Evolutionary conservation across 2,113 vertebrate species (phyloP), one percentile per base, ranked within the genome.

Genomic region (Noturus placidus): DNA sequence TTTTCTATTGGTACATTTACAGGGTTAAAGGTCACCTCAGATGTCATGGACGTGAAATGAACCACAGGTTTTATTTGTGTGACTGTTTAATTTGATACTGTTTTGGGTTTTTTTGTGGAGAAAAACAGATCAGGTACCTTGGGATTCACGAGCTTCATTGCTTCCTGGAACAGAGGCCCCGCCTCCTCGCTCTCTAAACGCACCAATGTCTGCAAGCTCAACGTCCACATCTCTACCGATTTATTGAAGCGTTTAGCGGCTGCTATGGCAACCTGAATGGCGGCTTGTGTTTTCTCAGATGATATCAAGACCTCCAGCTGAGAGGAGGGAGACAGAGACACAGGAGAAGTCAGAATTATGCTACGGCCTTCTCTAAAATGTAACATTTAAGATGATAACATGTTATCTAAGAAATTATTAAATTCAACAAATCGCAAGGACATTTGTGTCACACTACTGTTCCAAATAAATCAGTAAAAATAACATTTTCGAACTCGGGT

Each of bases 151-250:
- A 93, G 92, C 59, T 91, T 91, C 80, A 98, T 54, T 0, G 97
- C 97, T 86, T 98, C 95, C 91, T 97, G 95, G 93, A 99, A 97
- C 86, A 94, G 90, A 84, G 5, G 46, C 25, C 83, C 90, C 19
- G 95, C n/a, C 2, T 92, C 89, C 0, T 86, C 88, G 1, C 92
- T 95, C 86, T 95, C 91, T 90, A 96, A 89, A 14, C 91, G 90
- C 56, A 97, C 94, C n/a, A 98, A 90, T 38, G 96, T 93, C 92
- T 90, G 95, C 93, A 99, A 92, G 89, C 96, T 94, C 89, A 92
- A 85, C 90, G 93, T 94, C 98, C 98, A 99, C 14, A 17, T 91
- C 0, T 93, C 91, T 86, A 94, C 92, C 0, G 97, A 97, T 59
- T 94, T 92, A 89, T 93, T 94, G 90, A 96, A 97, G 65, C 79